Percentiles rank a stretch among this genome's conserved stretches.
phyloP scores from a whole-genome alignment of 2,888 invertebrate genomes.

The Buathra laborator region DNA sequence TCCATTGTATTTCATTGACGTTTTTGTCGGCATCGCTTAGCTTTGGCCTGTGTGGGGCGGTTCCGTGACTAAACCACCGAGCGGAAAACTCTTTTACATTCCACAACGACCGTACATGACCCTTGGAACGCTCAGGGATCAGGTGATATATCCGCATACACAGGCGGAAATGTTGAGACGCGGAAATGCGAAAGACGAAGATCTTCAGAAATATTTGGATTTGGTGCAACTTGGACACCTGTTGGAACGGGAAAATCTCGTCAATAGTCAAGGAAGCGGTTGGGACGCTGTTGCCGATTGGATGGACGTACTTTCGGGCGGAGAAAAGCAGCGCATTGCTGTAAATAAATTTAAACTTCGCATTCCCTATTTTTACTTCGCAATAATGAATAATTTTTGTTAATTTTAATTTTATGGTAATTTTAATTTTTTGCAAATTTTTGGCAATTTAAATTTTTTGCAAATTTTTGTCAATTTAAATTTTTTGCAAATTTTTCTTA shows the following conservation, averaged over 20 bases:
- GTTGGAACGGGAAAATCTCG: constrained; percentile 90
- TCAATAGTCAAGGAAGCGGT: constrained; percentile 87
- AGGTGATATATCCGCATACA: constrained; percentile 98
- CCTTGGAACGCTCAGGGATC: constrained; percentile 96
- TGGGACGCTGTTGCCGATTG: constrained; percentile 98
- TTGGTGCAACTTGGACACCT: constrained; percentile 95
- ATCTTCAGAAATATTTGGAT: constrained; percentile 91
- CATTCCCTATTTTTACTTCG: constrained; percentile 5
- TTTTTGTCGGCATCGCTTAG: constrained; percentile 78
- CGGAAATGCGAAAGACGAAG: constrained; percentile 91
- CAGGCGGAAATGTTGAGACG: constrained; percentile 93
- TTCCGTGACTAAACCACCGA: constrained; percentile 96
- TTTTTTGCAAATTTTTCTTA: not conserved
- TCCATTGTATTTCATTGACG: constrained; percentile 38
- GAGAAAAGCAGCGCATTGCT: constrained; percentile 99
- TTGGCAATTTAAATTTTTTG: not conserved
- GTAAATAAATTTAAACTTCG: constrained; percentile 84
- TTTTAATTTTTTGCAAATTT: too few species aligned
- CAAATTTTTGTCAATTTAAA: not conserved
- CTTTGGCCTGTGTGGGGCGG: constrained; percentile 99
- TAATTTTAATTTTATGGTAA: not conserved
- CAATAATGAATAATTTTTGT: not conserved
- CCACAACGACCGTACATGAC: constrained; percentile 99
- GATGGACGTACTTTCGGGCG: constrained; percentile 99
- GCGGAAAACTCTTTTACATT: constrained; percentile 98